Base-by-base conservation (phyloP, 2,113 vertebrate species). In the Pedetes capensis region DNA sequence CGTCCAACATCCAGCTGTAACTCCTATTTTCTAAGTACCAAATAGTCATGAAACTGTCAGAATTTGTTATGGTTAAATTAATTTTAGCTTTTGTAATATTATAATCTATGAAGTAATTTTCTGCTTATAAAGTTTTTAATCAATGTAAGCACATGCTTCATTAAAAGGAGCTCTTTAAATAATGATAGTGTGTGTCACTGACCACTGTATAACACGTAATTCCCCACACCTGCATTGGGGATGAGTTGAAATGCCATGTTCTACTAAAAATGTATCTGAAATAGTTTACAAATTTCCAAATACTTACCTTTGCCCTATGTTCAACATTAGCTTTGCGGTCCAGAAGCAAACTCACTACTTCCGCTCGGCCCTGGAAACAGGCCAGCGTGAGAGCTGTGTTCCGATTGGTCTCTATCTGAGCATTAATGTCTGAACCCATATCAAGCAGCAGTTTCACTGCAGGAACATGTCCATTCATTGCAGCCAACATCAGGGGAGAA, bases 271-370 rank as follows among this genome's bases (percentile, higher is more conserved):
- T 87, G 87, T n/a, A 92, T 78, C 39, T 96, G 34, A 95, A 68
- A 44, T 53, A 85, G 37, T 11, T 59, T 34, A 75, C 20, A 95
- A 85, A 47, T 94, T 89, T 80, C 63, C 93, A 95, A 86, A 75
- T 34, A 22, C 98, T 97, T 96, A 99, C 99, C 99, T 99, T 99
- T 91, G 99, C 99, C 17, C 99, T 99, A 95, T 99, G 99, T 96
- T 99, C 99, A 2, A 99, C 99, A 2, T 99, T 99, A 96, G 99
- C 99, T 98, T 99, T 99, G 97, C 99, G 99, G 97, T 99, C 99
- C 87, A 99, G 95, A 59, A 99, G 99, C 96, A 99, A 98, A 96
- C 99, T 99, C 97, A 99, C 99, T 16, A 99, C 99, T 98, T 99
- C 99, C 53, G 99, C 99, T 89, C 99, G 98, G 84, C 99, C 99